Base-by-base conservation (phyloP, 2,113 vertebrate genomes). In the Hiodon alosoides region DNA sequence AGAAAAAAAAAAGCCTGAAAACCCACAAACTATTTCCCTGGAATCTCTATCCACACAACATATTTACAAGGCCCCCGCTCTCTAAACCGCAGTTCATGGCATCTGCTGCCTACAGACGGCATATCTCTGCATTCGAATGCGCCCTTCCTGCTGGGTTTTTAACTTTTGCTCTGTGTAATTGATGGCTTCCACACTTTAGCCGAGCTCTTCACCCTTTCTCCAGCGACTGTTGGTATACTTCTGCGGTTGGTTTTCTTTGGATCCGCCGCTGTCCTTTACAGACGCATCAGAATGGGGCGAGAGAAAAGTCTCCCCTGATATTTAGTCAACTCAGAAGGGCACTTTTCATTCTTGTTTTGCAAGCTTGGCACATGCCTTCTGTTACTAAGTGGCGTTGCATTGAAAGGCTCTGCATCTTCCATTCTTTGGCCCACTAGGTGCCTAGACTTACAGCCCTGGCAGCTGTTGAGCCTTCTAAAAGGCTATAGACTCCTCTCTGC, bases 361-460 rank as follows among this genome's bases (percentile, higher is more conserved):
- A 85, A 86, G 90, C 91, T 91, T 93, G 93, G 92, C 93, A 93
- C 92, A 92, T 87, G 92, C 90, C 93, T 93, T 91, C 92, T 93
- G 92, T 92, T 92, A 91, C 91, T 91, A 89, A 92, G 91, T 89
- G 91, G 91, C 92, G 90, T 90, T 84, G 86, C 90, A 90, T 90
- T 92, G 90, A 92, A 91, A 91, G 79, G 85, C 88, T 91, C 88
- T 83, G 83, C 81, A 73, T 89, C 83, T 68, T 59, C 90, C 86
- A 89, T 92, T 93, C 91, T 93, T 88, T 77, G 71, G 83, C 91
- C 89, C 91, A 84, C 89, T 80, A 89, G 91, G 92, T 91, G 90
- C 91, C 85, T 87, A 90, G 91, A 87, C 90, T 88, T 88, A 91
- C 89, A 92, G 91, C 90, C 89, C 90, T 87, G 90, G 90, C 93